Percentiles rank a stretch among this genome's conserved stretches.
Conservation (phyloP, 2,797 vertebrate genomes). For the Alcedo quadribrachys region DNA sequence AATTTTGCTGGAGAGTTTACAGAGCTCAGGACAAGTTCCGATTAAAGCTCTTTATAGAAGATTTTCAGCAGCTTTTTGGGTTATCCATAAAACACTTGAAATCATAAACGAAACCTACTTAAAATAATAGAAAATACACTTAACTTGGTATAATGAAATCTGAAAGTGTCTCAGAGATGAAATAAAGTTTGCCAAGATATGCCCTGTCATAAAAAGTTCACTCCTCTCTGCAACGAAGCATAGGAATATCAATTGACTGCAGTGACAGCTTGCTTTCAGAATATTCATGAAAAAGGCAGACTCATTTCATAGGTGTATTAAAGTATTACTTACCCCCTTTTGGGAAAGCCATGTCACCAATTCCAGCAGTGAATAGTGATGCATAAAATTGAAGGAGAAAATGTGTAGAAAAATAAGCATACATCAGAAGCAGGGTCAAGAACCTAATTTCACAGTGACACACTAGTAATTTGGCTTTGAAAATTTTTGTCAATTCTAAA, state of each 20-base stretch:
- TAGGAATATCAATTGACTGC: conserved; percentile 89
- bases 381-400: conserved; percentile 94
- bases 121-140: conserved; percentile 75
- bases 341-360: conserved; percentile 87
- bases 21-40: conserved; percentile 36
- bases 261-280: conserved; percentile 94
- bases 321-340: conserved; percentile 93
- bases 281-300: conserved; percentile 92
- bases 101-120: conserved; percentile 59
- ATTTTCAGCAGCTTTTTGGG: conserved; percentile 45
- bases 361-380: conserved; percentile 87
- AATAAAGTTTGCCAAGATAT: conserved; percentile 79
- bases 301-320: conserved; percentile 97
- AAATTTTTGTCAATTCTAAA: conserved; percentile 98
- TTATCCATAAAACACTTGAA: conserved; percentile 36
- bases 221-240: conserved; percentile 77
- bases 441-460: conserved; percentile 99
- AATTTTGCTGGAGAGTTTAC: background rate
- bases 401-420: conserved; percentile 97
- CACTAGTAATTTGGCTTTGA: conserved; percentile 97
- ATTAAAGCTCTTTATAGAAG: background rate
- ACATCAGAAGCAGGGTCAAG: conserved; percentile 98
- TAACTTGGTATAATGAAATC: conserved; percentile 65
- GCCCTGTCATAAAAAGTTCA: conserved; percentile 74
- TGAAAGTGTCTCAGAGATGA: conserved; percentile 57